phyloP scores from a whole-genome alignment of 1,140 invertebrate species.

The Daktulosphaira vitifoliae region DNA sequence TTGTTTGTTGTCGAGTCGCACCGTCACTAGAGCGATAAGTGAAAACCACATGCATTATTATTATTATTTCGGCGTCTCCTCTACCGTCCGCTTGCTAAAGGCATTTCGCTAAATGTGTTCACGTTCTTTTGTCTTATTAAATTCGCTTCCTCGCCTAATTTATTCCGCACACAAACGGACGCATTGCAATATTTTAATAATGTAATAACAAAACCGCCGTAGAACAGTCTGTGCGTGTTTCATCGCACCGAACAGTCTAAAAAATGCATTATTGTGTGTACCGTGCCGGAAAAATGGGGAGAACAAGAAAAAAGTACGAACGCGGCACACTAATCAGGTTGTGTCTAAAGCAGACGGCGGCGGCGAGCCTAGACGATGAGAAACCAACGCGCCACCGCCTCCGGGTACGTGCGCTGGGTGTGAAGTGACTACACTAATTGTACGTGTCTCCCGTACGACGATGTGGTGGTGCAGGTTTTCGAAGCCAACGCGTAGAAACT shows the following conservation, averaged over 20 bases:
- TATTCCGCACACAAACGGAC: no score
- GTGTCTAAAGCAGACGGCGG: background rate
- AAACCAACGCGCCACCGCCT: background rate
- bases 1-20: background rate
- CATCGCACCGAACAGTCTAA: no score
- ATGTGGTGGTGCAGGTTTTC: no score
- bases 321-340: background rate
- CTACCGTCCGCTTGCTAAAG: background rate
- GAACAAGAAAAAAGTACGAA: no score
- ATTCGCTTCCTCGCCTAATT: background rate
- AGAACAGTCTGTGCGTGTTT: background rate
- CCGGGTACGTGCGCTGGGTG: slow-evolving; percentile 21
- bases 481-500: no score
- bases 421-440: slow-evolving; percentile 4
- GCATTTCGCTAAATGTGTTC: slow-evolving; percentile 20
- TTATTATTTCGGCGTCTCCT: background rate
- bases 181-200: background rate
- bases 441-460: background rate
- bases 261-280: no score
- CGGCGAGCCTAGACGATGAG: slow-evolving; percentile 9
- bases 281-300: background rate
- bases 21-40: background rate
- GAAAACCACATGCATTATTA: background rate
- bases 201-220: background rate
- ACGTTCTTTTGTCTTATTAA: background rate